Evolutionary conservation across 2,113 vertebrate species (phyloP).

Genomic region (human (Homo sapiens)): GRCh38 chr6:8234001-8234500

Average conservation of each 20-base stretch:
- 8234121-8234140: not conserved
- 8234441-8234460: not conserved
- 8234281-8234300: not conserved
- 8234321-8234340: not conserved
- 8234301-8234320: not conserved
- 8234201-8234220: not conserved
- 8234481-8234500: slow-evolving; percentile 40
- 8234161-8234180: not conserved
- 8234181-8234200: not conserved
- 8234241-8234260: not conserved
- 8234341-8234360: not conserved
- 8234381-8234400: not conserved
- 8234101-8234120: not conserved
- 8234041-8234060: no score
- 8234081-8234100: accelerated
- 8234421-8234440: no score
- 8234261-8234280: not conserved
- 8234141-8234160: no score
- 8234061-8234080: not conserved
- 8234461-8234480: not conserved
- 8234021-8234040: not conserved
- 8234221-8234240: not conserved
- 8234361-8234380: accelerated
- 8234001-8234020: not conserved
- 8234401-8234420: not conserved